Conservation (phyloP, 2,888 invertebrate species). For the Idaea dimidiata region DNA sequence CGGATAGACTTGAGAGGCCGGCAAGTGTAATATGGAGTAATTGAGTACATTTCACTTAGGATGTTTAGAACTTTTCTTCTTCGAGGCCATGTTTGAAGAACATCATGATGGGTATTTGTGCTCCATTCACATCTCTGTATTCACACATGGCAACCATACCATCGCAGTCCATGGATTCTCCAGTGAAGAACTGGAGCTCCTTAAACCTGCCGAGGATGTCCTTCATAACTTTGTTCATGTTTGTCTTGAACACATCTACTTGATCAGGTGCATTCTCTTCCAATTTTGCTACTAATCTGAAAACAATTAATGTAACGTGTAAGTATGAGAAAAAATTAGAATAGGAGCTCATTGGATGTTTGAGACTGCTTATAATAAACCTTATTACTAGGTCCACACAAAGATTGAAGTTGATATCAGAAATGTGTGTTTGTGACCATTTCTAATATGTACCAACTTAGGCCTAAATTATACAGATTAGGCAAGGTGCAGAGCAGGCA, state of each 20-base stretch:
- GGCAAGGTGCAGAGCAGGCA: too few relatives aligned
- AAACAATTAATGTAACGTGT: slow-evolving; percentile 36
- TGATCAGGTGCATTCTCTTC: slow-evolving; percentile 91
- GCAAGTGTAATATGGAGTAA: slow-evolving; percentile 61
- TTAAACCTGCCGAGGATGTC: slow-evolving; percentile 94
- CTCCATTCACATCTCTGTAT: slow-evolving; percentile 93
- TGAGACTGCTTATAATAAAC: too few relatives aligned
- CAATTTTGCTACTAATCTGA: slow-evolving; percentile 89
- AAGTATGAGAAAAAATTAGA: slow-evolving; percentile 8
- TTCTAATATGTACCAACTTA: too few relatives aligned
- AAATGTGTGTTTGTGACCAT: too few relatives aligned
- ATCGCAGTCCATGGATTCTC: slow-evolving; percentile 96
- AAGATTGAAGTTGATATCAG: too few relatives aligned
- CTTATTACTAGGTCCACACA: too few relatives aligned
- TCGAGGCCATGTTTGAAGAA: slow-evolving; percentile 97
- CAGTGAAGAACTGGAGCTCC: slow-evolving; percentile 95
- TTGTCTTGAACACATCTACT: slow-evolving; percentile 93
- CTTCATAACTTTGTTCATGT: slow-evolving; percentile 96
- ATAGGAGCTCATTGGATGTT: too few relatives aligned
- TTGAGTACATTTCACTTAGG: slow-evolving; percentile 61
- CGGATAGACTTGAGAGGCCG: slow-evolving; percentile 52
- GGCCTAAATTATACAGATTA: too few relatives aligned
- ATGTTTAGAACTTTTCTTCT: slow-evolving; percentile 94
- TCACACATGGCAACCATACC: slow-evolving; percentile 97
- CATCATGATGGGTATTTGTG: slow-evolving; percentile 93